Percentiles rank a stretch among this genome's conserved stretches.
These are phyloP conservation scores for Boloria selene DNA, from an alignment of 2,888 invertebrate species.

Conservation along the genomic window DNA sequence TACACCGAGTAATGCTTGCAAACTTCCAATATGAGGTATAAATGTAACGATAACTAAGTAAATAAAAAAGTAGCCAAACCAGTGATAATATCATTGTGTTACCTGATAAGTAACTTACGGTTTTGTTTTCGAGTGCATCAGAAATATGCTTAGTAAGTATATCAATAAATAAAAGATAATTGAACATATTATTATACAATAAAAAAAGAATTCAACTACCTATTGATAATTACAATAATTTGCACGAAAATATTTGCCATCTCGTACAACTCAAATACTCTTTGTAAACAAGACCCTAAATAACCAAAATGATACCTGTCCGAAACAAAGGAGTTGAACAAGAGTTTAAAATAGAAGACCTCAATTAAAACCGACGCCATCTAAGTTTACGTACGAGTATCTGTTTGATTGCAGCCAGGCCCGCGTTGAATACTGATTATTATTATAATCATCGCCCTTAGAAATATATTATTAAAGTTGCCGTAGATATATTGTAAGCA, in stretches of 20 bases:
- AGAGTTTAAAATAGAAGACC: constrained; percentile 30
- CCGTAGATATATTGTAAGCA: not conserved
- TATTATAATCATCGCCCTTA: not conserved
- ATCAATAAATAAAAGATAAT: no score
- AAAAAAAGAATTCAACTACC: no score
- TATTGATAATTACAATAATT: not conserved
- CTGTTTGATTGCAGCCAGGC: constrained; percentile 11
- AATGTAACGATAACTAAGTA: no score
- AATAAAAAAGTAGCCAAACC: no score
- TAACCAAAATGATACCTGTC: constrained; percentile 19
- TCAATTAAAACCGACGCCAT: constrained; percentile 29
- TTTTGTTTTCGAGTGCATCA: no score
- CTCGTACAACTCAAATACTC: not conserved
- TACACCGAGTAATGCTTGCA: no score
- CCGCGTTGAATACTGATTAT: constrained; percentile 15
- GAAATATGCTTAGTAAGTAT: no score
- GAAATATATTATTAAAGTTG: not conserved
- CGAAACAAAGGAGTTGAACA: constrained; percentile 25
- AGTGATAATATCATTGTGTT: no score
- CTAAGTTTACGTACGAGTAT: constrained; percentile 14
- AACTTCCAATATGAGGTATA: no score
- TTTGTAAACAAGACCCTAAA: constrained; percentile 1
- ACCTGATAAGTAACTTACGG: no score
- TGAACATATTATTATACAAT: no score
- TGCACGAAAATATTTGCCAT: constrained; percentile 3